These are phyloP conservation scores for Megalopta genalis DNA, from an alignment of 1,140 invertebrate species.

Conservation along the genomic window DNA sequence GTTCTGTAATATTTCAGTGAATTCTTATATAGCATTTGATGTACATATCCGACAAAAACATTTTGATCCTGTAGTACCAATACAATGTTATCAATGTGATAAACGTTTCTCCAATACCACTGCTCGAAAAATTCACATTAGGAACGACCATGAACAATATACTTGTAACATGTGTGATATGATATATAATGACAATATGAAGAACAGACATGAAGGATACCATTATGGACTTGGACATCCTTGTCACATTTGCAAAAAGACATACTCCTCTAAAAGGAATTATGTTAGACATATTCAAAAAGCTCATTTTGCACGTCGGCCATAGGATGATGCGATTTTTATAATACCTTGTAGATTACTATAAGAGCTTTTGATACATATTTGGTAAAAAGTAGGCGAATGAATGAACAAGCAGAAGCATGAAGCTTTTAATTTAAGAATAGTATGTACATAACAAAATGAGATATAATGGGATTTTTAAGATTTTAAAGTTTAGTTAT, in stretches of 20 bases:
- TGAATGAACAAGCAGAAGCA: neutral
- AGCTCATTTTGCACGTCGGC: neutral
- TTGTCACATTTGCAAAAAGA: slow-evolving; percentile 72
- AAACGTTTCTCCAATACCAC: slow-evolving; percentile 55
- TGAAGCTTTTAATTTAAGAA: neutral
- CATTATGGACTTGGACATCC: slow-evolving; percentile 72
- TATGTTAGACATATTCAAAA: slow-evolving; percentile 8
- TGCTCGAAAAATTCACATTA: slow-evolving; percentile 59
- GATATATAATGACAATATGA: slow-evolving; percentile 45
- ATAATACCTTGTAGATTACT: neutral
- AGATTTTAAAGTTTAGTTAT: neutral
- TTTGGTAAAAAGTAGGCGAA: neutral
- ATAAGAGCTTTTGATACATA: no score
- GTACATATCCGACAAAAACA: slow-evolving; percentile 63
- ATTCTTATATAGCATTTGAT: slow-evolving; percentile 60
- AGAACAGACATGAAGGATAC: slow-evolving; percentile 67
- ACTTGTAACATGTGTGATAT: slow-evolving; percentile 65
- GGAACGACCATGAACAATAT: slow-evolving; percentile 45
- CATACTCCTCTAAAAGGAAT: slow-evolving; percentile 15
- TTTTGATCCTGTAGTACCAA: slow-evolving; percentile 38
- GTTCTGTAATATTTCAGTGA: slow-evolving; percentile 44
- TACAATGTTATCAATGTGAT: slow-evolving; percentile 66
- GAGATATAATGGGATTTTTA: neutral
- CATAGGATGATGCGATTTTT: neutral
- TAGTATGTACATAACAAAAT: neutral